Evolutionary conservation across 2,797 vertebrate genomes (phyloP), one percentile per base, ranked within the genome.

Genomic region (Tapera naevia): DNA sequence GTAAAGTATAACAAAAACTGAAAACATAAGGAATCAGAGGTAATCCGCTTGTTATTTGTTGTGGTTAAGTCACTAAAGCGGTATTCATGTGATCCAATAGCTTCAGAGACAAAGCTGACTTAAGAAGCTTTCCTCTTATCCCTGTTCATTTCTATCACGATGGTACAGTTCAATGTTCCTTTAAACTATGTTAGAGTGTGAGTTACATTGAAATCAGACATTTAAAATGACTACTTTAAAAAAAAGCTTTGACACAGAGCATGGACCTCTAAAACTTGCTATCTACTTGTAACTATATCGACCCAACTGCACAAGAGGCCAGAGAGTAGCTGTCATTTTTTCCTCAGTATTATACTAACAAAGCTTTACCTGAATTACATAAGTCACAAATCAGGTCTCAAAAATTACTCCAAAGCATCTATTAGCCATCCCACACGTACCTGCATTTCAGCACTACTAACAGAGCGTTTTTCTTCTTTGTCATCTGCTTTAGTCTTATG

Each of bases 361-460:
- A 35, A 78, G 17, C 10, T 22, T 87, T 46, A 67, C 16, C 27
- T 11, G 2, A 65, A 37, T 53, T 75, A 66, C 7, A 27, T 16
- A 67, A 85, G 53, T 27, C 16, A 65, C 24, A 4, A 73, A 61
- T 66, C 22, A 53, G 13, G 13, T 56, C 48, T 60, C 37, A 41
- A 28, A 57, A 87, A 61, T 60, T 10, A n/a, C 15, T 62, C 21
- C 17, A 11, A 64, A 79, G 45, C 48, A 60, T 27, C 56, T n/a
- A 6, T 24, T 33, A 65, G 30, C 43, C 51, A 88, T 91, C 48
- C 37, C 82, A 88, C 45, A 89, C 46, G 0, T 95, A 99, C 99
- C 99, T 99, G 98, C 45, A 97, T 97, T 88, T 98, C 98, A 67
- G 97, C 97, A 74, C 97, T 98, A 89, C 96, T 95, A 89, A 97